Conservation (phyloP, 2,113 vertebrate species). For the Indicator maculatus region DNA sequence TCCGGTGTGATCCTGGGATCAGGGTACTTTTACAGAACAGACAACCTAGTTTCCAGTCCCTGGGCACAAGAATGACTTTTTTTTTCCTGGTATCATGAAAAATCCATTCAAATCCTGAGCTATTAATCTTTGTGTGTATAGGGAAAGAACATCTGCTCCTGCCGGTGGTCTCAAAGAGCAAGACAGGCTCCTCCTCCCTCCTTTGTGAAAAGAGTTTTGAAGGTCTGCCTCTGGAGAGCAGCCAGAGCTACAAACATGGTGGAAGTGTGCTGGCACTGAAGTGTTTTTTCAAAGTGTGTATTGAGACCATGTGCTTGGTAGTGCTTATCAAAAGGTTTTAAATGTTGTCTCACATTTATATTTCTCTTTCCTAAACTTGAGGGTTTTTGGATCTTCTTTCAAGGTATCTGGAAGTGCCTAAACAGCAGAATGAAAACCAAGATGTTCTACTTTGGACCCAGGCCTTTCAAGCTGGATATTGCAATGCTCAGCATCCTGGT, state of each 20-base stretch:
- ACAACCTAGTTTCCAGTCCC: neutral
- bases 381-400: rapidly evolving
- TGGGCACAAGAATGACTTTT: neutral
- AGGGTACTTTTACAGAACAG: neutral
- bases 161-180: neutral
- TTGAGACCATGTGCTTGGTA: neutral
- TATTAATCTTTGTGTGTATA: neutral
- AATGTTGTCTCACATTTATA: neutral
- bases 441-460: neutral
- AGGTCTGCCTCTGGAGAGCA: neutral
- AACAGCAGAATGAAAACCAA: neutral
- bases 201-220: neutral
- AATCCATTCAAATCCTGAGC: neutral
- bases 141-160: neutral
- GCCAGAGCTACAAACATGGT: neutral
- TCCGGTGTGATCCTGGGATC: neutral
- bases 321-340: neutral
- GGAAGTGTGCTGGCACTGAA: neutral
- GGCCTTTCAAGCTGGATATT: neutral
- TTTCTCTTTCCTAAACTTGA: neutral
- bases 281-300: neutral
- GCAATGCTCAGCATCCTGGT: neutral
- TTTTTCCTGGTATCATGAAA: neutral
- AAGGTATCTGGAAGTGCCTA: neutral
- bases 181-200: neutral